Percentiles rank a stretch among this genome's conserved stretches.
Conservation (phyloP, 2,113 vertebrate genomes). For the Poeciliopsis prolifica region DNA sequence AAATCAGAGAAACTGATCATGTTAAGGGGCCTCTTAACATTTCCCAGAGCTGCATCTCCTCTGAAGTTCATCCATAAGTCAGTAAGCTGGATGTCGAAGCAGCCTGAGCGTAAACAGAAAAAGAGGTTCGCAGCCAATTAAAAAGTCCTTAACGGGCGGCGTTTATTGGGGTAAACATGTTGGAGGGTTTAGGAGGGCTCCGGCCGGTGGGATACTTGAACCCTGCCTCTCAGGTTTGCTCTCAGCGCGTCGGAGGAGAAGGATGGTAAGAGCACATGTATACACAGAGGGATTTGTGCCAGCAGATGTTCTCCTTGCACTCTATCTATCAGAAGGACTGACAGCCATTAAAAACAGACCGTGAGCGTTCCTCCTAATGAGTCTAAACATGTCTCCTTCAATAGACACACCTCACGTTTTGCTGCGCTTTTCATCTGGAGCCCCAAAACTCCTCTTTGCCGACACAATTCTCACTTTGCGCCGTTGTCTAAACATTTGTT, state of each 20-base stretch:
- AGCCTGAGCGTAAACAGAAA: conserved; percentile 87
- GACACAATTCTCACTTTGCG: conserved; percentile 23
- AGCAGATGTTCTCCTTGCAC: conserved; percentile 77
- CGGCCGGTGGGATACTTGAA: conserved; percentile 64
- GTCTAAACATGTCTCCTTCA: conserved; percentile 64
- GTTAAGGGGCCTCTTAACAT: too few relatives aligned
- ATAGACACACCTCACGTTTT: conserved; percentile 49
- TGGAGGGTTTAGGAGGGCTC: conserved; percentile 79
- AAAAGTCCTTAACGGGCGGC: conserved; percentile 84
- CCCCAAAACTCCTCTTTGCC: background rate
- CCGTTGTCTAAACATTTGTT: conserved; percentile 50
- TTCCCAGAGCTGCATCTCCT: conserved; percentile 54
- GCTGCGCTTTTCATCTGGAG: conserved; percentile 6
- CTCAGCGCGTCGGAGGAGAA: conserved; percentile 55
- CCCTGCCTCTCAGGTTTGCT: conserved; percentile 61
- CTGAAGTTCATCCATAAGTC: conserved; percentile 84
- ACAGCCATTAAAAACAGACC: conserved; percentile 77
- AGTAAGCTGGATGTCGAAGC: conserved; percentile 84
- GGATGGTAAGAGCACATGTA: conserved; percentile 65
- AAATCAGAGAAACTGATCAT: too few relatives aligned
- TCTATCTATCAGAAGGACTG: conserved; percentile 75
- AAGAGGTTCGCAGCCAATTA: conserved; percentile 92
- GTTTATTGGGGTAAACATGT: conserved; percentile 92
- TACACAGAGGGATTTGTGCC: conserved; percentile 68
- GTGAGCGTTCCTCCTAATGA: conserved; percentile 61